These are phyloP conservation scores for Drosophila sechellia DNA, from an alignment of 1,140 invertebrate species.

Conservation along the genomic window DNA sequence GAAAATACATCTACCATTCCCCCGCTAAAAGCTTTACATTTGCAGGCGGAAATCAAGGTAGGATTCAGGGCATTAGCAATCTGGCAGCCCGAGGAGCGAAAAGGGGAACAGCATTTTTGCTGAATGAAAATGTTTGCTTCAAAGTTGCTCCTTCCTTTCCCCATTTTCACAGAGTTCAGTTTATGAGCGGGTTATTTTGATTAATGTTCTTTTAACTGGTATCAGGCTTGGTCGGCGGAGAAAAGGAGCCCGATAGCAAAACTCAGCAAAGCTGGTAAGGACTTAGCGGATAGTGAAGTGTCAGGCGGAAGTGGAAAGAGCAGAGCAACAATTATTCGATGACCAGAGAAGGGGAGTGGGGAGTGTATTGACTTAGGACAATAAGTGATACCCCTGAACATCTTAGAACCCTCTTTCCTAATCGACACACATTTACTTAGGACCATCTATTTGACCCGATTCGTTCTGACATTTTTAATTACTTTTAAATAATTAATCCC, in stretches of 20 bases:
- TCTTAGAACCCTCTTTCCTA: neutral
- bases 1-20: conserved; percentile 10
- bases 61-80: conserved; percentile 46
- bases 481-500: conserved; percentile 44
- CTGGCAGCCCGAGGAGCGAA: conserved; percentile 16
- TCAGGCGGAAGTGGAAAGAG: conserved; percentile 20
- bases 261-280: conserved; percentile 20
- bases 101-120: conserved; percentile 51
- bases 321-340: conserved; percentile 44
- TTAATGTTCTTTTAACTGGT: conserved; percentile 56
- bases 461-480: conserved; percentile 63
- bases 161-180: conserved; percentile 33
- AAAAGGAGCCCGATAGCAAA: conserved; percentile 1
- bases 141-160: conserved; percentile 30
- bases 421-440: conserved; percentile 14
- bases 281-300: conserved; percentile 35
- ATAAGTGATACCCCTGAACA: conserved; percentile 16
- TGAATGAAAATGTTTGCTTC: conserved; percentile 44
- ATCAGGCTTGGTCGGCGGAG: conserved; percentile 9
- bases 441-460: conserved; percentile 22
- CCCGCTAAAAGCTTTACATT: conserved; percentile 40
- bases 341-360: neutral
- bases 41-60: conserved; percentile 56
- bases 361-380: conserved; percentile 12
- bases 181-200: conserved; percentile 62